Evolutionary conservation across 2,113 vertebrate species (phyloP).

Genomic region (Muntiacus reevesi): DNA sequence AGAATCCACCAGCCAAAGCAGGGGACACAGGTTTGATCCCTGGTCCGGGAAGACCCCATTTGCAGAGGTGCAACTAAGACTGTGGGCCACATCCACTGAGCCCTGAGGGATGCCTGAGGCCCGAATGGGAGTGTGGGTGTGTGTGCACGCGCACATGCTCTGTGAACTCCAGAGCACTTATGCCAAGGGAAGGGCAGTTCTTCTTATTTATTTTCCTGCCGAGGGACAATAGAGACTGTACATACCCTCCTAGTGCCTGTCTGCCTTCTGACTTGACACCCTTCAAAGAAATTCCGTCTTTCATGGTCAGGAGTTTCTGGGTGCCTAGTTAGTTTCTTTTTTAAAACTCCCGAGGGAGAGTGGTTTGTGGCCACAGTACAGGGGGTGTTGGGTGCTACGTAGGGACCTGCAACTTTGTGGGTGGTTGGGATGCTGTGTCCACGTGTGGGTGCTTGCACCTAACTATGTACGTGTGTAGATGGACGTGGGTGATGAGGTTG

Average conservation of each 20-base stretch:
- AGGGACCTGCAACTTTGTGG: background rate
- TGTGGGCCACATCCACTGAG: background rate
- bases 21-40: background rate
- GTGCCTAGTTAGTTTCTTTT: background rate
- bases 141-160: accelerated
- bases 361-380: too few species aligned
- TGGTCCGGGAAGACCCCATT: background rate
- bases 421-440: background rate
- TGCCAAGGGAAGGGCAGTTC: background rate
- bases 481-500: background rate
- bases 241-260: background rate
- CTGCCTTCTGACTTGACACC: background rate
- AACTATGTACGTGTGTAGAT: background rate
- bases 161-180: background rate
- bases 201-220: background rate
- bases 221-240: background rate
- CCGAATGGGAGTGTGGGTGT: background rate
- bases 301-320: background rate
- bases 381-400: background rate
- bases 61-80: background rate
- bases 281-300: background rate
- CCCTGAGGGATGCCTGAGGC: background rate
- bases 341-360: background rate
- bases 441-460: background rate
- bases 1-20: background rate